phyloP scores from a whole-genome alignment of 2,797 vertebrate genomes.

The Eulemur rubriventer region DNA sequence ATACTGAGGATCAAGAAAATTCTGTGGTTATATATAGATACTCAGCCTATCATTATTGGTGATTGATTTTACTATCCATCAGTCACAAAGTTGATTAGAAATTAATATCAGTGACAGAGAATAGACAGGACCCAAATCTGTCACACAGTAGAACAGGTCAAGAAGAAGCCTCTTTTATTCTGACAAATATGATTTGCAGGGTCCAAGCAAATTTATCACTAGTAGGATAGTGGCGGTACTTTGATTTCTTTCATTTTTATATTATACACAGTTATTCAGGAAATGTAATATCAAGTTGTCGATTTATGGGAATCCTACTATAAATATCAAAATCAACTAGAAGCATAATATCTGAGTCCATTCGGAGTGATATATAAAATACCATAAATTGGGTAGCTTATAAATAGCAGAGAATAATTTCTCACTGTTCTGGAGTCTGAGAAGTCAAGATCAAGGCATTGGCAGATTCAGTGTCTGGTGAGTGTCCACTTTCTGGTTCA shows the following conservation, averaged over 20 bases:
- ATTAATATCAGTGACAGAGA: neutral
- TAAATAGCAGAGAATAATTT: neutral
- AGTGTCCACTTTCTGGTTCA: neutral
- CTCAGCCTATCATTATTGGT: neutral
- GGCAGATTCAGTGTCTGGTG: neutral
- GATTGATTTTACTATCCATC: neutral
- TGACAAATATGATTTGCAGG: neutral
- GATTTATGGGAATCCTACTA: neutral
- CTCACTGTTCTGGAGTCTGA: neutral
- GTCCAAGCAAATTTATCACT: neutral
- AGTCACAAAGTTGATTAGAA: neutral
- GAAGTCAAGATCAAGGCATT: neutral
- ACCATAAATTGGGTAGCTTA: neutral
- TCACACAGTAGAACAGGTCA: neutral
- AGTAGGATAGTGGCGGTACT: neutral
- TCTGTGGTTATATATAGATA: neutral
- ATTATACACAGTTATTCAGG: neutral
- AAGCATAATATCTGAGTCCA: neutral
- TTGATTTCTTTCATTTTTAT: conserved; percentile 4
- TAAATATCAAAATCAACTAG: neutral
- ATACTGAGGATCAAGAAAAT: neutral
- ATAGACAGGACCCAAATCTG: neutral
- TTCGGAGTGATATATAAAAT: neutral
- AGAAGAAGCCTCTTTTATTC: neutral
- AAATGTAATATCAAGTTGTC: neutral